Base-by-base conservation (phyloP, 2,888 invertebrate genomes). In the Tipula helvola region DNA sequence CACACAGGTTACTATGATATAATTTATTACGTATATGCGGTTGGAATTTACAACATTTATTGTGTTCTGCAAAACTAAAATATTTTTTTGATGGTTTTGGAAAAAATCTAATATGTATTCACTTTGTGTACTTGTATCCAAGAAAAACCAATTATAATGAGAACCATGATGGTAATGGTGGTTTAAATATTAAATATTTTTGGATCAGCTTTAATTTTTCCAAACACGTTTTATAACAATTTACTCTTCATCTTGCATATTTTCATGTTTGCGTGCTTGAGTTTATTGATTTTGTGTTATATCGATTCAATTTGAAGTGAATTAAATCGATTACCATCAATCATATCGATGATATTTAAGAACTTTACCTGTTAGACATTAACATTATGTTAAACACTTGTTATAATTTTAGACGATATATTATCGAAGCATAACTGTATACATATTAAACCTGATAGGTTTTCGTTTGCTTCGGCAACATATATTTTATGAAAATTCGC, bases 401-500 rank as follows among this genome's bases (percentile, higher is more conserved):
- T 57, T 47, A 13, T 12, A 44, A 44, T 13, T 10, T 13, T 44
- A 44, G 12, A 13, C 44, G 44, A n/a, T n/a, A n/a, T n/a, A n/a
- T 28, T 28, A 28, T 28, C 2, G 28, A 28, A 28, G 28, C 28
- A 28, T 28, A 28, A 28, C 28, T 39, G 39, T 39, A 39, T 44
- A 16, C 1, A n/a, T 57, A 57, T 57, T 57, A 57, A 28, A 71
- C 71, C 71, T 28, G 28, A 71, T 28, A 28, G 71, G 10, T 28
- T 18, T 28, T 8, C 71, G 71, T 28, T 18, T 28, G 71, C 8
- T 71, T 71, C 71, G 71, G 28, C 71, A 28, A 71, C 28, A 71
- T 52, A 52, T 5, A 47, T 47, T 85, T 85, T 85, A 85, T 85
- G 39, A 36, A 85, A 85, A 85, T 85, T 85, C 84, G 39, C 84